phyloP scores from a whole-genome alignment of 2,888 invertebrate genomes.

The Cyclophora albipunctata region DNA sequence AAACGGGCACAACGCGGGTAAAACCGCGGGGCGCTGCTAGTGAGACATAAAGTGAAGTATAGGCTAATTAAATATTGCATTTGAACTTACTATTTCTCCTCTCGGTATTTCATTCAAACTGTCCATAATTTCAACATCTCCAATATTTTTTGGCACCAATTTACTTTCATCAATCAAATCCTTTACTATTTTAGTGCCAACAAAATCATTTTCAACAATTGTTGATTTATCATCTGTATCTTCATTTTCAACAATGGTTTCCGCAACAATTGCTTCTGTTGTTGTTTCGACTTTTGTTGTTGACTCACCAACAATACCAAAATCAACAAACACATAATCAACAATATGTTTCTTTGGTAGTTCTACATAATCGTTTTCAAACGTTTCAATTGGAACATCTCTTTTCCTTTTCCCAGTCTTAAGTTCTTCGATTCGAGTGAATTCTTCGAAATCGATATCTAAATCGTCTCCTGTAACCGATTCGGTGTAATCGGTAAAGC shows the following conservation, averaged over 20 bases:
- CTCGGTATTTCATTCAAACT: constrained; percentile 11
- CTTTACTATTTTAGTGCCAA: constrained; percentile 25
- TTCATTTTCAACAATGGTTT: constrained; percentile 8
- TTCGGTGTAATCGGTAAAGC: constrained; percentile 33
- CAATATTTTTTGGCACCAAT: constrained; percentile 31
- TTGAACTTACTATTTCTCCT: constrained; percentile 23
- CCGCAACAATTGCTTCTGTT: neutral
- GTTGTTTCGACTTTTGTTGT: neutral
- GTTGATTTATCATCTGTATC: constrained; percentile 18
- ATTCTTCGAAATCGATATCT: constrained; percentile 34
- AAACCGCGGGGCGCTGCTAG: too few relatives aligned
- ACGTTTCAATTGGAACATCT: constrained; percentile 20
- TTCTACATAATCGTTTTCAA: constrained; percentile 33
- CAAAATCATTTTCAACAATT: constrained; percentile 10
- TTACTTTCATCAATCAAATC: constrained; percentile 45
- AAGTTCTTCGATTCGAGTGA: constrained; percentile 28
- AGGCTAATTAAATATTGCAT: too few relatives aligned
- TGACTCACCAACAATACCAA: constrained; percentile 14
- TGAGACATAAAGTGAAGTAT: too few relatives aligned
- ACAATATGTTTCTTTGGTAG: constrained; percentile 30
- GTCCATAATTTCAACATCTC: constrained; percentile 42
- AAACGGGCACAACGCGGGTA: too few relatives aligned
- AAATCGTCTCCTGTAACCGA: constrained; percentile 27
- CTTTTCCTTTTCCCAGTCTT: constrained; percentile 24
- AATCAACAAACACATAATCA: constrained; percentile 46